Percentiles rank a stretch among this genome's conserved stretches.
Conservation (phyloP, 2,797 vertebrate species). For the Gobionotothen gibberifrons region DNA sequence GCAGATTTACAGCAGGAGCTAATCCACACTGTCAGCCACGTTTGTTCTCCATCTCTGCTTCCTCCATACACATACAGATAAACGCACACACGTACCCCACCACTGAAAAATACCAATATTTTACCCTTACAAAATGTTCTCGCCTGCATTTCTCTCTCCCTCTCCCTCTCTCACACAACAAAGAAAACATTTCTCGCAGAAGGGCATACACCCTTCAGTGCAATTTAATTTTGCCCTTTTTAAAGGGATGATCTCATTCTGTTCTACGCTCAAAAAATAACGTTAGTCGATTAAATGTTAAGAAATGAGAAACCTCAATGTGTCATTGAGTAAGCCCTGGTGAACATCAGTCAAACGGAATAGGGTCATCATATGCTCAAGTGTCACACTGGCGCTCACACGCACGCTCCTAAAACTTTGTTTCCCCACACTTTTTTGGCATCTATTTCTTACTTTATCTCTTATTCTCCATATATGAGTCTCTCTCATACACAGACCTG, state of each 20-base stretch:
- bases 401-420: constrained; percentile 40
- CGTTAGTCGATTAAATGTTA: constrained; percentile 78
- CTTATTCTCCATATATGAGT: not conserved
- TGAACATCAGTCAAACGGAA: constrained; percentile 79
- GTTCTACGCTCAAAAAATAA: constrained; percentile 76
- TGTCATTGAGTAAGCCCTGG: constrained; percentile 82
- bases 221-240: constrained; percentile 73
- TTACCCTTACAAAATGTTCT: constrained; percentile 43
- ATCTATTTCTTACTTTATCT: constrained; percentile 11
- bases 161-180: constrained; percentile 13
- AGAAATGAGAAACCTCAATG: constrained; percentile 84
- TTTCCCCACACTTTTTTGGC: constrained; percentile 17
- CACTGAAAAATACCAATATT: constrained; percentile 54
- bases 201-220: constrained; percentile 46
- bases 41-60: constrained; percentile 76
- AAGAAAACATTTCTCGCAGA: constrained; percentile 41
- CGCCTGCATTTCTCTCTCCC: constrained; percentile 6
- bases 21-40: constrained; percentile 83
- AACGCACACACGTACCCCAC: constrained; percentile 36
- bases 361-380: constrained; percentile 74
- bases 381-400: constrained; percentile 65
- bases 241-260: constrained; percentile 75
- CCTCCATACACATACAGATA: constrained; percentile 58
- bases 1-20: constrained; percentile 84
- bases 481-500: not conserved